Evolutionary conservation across 2,888 invertebrate genomes (phyloP).

Genomic region (Dendrolimus houi): DNA sequence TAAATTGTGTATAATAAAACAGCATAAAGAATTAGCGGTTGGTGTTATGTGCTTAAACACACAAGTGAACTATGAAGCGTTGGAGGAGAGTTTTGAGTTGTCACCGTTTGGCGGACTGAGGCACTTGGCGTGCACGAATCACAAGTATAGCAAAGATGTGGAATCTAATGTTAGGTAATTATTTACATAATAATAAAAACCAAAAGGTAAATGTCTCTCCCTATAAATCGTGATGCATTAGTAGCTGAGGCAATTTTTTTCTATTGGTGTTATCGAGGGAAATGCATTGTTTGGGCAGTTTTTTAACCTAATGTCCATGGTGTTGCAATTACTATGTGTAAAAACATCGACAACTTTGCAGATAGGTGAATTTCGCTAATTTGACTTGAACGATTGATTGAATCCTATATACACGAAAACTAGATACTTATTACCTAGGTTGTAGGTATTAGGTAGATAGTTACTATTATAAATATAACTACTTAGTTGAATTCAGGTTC

Average conservation of each 20-base stretch:
- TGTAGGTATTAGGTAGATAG: too few relatives aligned
- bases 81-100: constrained; percentile 78
- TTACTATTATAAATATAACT: too few relatives aligned
- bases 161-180: constrained; percentile 17
- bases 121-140: constrained; percentile 20
- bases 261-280: background rate
- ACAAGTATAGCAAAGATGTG: constrained; percentile 5
- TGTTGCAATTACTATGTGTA: too few relatives aligned
- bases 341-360: too few relatives aligned
- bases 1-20: background rate
- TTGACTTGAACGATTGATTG: too few relatives aligned
- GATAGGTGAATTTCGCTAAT: too few relatives aligned
- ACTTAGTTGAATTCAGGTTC: too few relatives aligned
- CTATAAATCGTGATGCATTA: too few relatives aligned
- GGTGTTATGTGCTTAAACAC: constrained; percentile 79
- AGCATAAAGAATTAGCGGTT: constrained; percentile 69
- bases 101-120: constrained; percentile 73
- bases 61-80: constrained; percentile 71
- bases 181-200: background rate
- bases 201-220: too few relatives aligned
- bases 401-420: too few relatives aligned
- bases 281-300: constrained; percentile 1
- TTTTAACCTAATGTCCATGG: background rate
- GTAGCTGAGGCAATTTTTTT: too few relatives aligned
- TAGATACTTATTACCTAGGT: too few relatives aligned